A percentile compares a stretch with the other conserved stretches of the same genome.
These are phyloP conservation scores for Papilio helenus DNA, from an alignment of 1,140 invertebrate species.

Conservation along the genomic window DNA sequence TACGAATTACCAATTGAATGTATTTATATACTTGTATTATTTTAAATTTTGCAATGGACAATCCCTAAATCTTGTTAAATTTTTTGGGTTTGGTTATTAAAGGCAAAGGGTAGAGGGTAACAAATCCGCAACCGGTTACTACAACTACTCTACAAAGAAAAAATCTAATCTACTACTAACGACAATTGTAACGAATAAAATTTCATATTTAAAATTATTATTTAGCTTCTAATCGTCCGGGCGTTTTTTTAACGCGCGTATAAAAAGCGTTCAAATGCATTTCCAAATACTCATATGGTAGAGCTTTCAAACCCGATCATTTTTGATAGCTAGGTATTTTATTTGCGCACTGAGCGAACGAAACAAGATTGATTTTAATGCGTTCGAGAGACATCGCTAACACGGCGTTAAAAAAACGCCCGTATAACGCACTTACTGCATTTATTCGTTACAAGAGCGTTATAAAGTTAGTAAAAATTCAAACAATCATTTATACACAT, in stretches of 20 bases:
- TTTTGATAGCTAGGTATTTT: too few relatives aligned
- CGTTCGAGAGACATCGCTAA: too few relatives aligned
- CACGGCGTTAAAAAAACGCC: too few relatives aligned
- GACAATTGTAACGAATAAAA: slow-evolving; percentile 7
- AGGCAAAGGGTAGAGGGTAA: not conserved
- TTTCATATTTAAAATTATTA: not conserved
- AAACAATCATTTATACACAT: not conserved
- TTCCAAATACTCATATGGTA: too few relatives aligned
- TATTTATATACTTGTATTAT: too few relatives aligned
- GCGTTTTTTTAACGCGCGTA: too few relatives aligned
- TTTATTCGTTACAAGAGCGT: not conserved
- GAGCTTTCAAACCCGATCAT: too few relatives aligned
- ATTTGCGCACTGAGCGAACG: too few relatives aligned
- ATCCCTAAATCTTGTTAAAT: not conserved
- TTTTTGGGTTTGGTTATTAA: not conserved
- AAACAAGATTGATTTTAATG: too few relatives aligned
- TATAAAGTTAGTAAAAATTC: not conserved
- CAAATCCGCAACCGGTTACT: not conserved
- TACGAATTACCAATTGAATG: too few relatives aligned
- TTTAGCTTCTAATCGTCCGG: too few relatives aligned
- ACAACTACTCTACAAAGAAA: slow-evolving; percentile 7
- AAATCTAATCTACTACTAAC: slow-evolving; percentile 12
- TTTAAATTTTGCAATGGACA: not conserved
- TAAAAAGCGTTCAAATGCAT: too few relatives aligned
- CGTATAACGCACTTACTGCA: not conserved